Base-by-base conservation (phyloP, 2,888 invertebrate genomes). In the Eubasilissa splendida region DNA sequence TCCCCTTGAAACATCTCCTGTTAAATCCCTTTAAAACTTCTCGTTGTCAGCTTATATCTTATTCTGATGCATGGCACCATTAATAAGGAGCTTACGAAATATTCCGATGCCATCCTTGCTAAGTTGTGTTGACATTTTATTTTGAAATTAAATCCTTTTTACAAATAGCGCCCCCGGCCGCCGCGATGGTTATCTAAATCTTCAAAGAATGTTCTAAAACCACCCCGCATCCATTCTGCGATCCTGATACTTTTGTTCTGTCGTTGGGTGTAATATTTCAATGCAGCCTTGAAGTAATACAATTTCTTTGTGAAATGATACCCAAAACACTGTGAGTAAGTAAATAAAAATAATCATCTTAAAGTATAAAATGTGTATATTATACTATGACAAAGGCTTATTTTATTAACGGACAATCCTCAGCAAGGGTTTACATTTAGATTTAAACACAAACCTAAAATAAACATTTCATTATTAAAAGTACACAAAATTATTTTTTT, bases 41-140 rank as follows among this genome's bases (percentile, higher is more conserved):
- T 80, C 77, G 75, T 76, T 80, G 82, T 82, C 82, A 73, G 80
- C 70, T 82, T 82, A 82, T 66, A 73, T 52, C 60, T 82, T 71
- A 82, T 82, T 75, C 82, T 82, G 82, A 82, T 82, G 78, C 78
- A 82, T 82, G 65, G 81, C 53, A 50, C 71, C 76, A 82, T 82
- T 80, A 80, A 80, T 82, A 80, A 82, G 68, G 70, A 78, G 82
- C 77, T 82, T 82, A 82, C 78, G 70, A 80, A 80, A 78, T 78
- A 78, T 78, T 78, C 77, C 78, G 82, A 80, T 73, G 80, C 71
- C 71, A 76, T 78, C 73, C 82, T 76, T 65, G 76, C 60, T 71
- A 76, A 76, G 76, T 78, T 75, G 75, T 80, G 83, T 83, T 83
- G 83, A 83, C 83, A 81, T 83, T 79, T 81, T 76, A 79, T 83